phyloP scores from a whole-genome alignment of 2,113 vertebrate species.

The Eupsittula cactorum region DNA sequence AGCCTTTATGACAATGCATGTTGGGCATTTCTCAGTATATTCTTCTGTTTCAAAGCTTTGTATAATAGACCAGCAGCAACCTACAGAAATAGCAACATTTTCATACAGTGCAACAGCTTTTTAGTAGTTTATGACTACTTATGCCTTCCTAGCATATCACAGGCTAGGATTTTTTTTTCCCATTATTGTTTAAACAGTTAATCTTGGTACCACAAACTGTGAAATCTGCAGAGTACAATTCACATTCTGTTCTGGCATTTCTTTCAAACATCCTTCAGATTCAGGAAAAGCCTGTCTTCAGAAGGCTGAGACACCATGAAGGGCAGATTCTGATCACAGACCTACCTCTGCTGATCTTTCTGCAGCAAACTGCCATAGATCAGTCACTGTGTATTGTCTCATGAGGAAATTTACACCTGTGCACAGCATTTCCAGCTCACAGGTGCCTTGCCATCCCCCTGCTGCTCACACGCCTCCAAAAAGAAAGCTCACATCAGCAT shows the following conservation, averaged over 20 bases:
- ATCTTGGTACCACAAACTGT: not conserved
- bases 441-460: not conserved
- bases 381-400: accelerated
- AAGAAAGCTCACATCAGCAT: not conserved
- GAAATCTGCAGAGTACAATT: not conserved
- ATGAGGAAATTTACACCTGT: not conserved
- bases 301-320: not conserved
- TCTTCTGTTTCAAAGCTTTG: not conserved
- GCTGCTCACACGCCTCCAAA: not conserved
- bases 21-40: not conserved
- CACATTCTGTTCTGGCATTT: not conserved
- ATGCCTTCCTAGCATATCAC: not conserved
- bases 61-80: not conserved
- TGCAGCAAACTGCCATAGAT: not conserved
- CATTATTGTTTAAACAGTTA: not conserved
- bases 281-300: not conserved
- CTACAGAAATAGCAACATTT: not conserved
- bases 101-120: not conserved
- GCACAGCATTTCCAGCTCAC: not conserved
- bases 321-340: not conserved
- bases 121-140: not conserved
- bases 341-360: not conserved
- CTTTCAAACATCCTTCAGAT: not conserved
- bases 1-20: not conserved
- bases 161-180: not conserved